Evolutionary conservation across 2,113 vertebrate genomes (phyloP).

Genomic region (Probosciger aterrimus): DNA sequence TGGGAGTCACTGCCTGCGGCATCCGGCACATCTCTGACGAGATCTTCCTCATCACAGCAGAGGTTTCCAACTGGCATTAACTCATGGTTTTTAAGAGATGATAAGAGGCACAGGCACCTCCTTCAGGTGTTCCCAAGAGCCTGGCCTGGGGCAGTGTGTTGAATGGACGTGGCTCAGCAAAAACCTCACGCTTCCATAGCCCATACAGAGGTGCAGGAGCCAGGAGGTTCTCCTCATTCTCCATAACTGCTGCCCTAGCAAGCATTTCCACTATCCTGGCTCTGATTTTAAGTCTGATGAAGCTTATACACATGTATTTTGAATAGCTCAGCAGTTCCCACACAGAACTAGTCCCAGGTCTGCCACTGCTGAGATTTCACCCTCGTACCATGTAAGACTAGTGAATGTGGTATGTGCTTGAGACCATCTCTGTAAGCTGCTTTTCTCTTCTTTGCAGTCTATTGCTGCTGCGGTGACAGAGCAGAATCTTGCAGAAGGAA

Average conservation of each 20-base stretch:
- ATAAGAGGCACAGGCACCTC: not conserved
- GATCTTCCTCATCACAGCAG: constrained; percentile 92
- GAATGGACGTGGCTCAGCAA: not conserved
- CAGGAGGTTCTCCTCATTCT: not conserved
- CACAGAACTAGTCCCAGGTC: not conserved
- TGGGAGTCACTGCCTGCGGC: constrained; percentile 88
- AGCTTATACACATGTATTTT: fast-evolving
- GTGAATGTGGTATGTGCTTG: not conserved
- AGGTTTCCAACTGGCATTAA: constrained; percentile 72
- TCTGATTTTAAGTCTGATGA: not conserved
- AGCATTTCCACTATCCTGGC: not conserved
- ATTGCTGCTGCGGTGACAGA: constrained; percentile 91
- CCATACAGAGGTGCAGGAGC: not conserved
- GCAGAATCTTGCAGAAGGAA: constrained; percentile 88
- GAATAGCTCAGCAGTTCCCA: not conserved
- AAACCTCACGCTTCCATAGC: not conserved
- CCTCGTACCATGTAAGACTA: fast-evolving
- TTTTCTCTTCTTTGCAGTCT: constrained; percentile 70
- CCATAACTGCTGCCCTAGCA: not conserved
- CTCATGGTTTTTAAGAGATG: not conserved
- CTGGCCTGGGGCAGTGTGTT: fast-evolving
- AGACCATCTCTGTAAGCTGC: not conserved
- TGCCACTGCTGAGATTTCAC: not conserved
- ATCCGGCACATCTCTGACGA: constrained; percentile 93
- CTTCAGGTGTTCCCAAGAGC: not conserved